Evolutionary conservation across 2,888 invertebrate genomes (phyloP).

Genomic region (Acanthosepion esculentum): DNA sequence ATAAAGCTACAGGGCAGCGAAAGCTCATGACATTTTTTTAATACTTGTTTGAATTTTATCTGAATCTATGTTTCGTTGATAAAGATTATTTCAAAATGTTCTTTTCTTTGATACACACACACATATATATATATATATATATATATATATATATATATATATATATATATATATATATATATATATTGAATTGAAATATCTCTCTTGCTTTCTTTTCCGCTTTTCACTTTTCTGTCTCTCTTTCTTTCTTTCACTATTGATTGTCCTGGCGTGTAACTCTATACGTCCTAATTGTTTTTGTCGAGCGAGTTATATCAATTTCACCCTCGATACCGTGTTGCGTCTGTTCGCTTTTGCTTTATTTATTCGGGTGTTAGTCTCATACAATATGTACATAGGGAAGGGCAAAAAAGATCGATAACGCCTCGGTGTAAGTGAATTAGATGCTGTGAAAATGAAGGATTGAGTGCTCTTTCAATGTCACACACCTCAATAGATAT

Average conservation of each 20-base stretch:
- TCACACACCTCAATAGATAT: conserved; percentile 21
- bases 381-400: background rate
- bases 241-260: background rate
- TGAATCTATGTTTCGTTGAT: too few relatives aligned
- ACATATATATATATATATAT: too few relatives aligned
- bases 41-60: too few relatives aligned
- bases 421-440: background rate
- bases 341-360: background rate
- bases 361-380: conserved; percentile 12
- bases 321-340: conserved; percentile 33
- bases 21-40: too few relatives aligned
- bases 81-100: too few relatives aligned
- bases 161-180: background rate
- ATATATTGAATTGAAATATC: background rate
- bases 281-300: background rate
- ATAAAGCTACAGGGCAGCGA: too few relatives aligned
- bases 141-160: background rate
- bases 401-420: background rate
- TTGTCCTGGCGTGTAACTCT: conserved; percentile 11
- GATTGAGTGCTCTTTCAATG: background rate
- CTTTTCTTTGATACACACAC: too few relatives aligned
- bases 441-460: conserved; percentile 33
- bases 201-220: background rate
- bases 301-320: background rate
- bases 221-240: background rate